Conservation (phyloP, 2,113 vertebrate species). For the Xenopus tropicalis region DNA sequence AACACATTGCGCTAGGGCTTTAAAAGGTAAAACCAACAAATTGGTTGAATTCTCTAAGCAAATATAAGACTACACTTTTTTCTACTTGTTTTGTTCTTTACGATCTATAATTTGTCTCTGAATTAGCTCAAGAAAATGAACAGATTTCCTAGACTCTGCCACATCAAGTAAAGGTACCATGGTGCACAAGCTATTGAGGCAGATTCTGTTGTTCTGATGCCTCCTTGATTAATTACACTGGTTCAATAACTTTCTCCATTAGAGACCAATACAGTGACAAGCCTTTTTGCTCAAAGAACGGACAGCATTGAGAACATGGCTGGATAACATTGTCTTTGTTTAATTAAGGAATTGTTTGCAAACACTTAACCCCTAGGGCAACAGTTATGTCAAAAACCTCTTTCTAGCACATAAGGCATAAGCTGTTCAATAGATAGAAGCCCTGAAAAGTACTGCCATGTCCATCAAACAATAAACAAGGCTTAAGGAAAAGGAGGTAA, state of each 20-base stretch:
- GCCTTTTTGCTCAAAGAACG: not conserved
- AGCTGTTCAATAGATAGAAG: too few species aligned
- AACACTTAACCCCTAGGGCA: not conserved
- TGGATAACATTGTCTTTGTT: not conserved
- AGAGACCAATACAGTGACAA: not conserved
- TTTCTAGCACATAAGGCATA: not conserved
- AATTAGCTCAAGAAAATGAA: not conserved
- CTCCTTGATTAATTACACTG: not conserved
- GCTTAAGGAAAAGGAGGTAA: slow-evolving; percentile 47
- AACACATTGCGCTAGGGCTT: too few species aligned
- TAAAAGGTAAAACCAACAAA: too few species aligned
- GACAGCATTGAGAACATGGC: not conserved
- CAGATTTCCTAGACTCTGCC: not conserved
- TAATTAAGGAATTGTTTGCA: not conserved
- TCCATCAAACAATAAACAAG: slow-evolving; percentile 13
- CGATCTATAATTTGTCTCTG: too few species aligned
- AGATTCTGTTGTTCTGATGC: not conserved
- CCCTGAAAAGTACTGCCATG: not conserved
- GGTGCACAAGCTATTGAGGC: not conserved
- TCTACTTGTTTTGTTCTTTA: too few species aligned
- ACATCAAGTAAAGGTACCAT: not conserved
- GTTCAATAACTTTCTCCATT: not conserved
- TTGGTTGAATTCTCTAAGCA: too few species aligned
- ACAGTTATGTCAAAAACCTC: not conserved
- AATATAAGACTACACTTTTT: too few species aligned